phyloP scores from a whole-genome alignment of 1,140 invertebrate genomes.

The Elysia chlorotica region DNA sequence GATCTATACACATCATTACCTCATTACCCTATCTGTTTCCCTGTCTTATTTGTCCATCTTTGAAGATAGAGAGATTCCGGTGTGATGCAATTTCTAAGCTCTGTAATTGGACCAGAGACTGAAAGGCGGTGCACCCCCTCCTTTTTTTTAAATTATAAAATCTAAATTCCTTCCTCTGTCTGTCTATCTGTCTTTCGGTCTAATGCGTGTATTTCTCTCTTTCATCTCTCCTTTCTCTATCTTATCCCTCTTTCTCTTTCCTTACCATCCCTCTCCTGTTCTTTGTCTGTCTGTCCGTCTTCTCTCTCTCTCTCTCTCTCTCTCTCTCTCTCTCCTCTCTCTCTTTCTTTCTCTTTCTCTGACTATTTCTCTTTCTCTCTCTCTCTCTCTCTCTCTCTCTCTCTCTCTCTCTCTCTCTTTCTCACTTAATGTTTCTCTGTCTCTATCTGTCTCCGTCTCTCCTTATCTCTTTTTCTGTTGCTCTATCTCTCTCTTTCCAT shows the following conservation, averaged over 20 bases:
- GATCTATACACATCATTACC: too few relatives aligned
- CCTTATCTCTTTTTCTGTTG: slow-evolving; percentile 2
- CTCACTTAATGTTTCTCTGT: background rate
- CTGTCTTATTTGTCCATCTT: too few relatives aligned
- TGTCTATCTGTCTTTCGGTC: too few relatives aligned
- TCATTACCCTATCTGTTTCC: too few relatives aligned
- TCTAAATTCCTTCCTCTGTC: too few relatives aligned
- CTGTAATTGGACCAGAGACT: too few relatives aligned
- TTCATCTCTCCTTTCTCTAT: too few relatives aligned
- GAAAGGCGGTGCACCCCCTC: background rate
- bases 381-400: slow-evolving; percentile 10
- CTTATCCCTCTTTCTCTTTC: slow-evolving; percentile 3
- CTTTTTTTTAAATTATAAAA: slow-evolving; percentile 5
- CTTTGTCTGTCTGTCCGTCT: background rate
- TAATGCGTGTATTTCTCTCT: too few relatives aligned
- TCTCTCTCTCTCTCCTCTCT: slow-evolving; percentile 4
- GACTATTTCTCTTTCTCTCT: background rate
- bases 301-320: slow-evolving; percentile 4
- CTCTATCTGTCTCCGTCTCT: slow-evolving; percentile 7
- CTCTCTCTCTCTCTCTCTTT: background rate
- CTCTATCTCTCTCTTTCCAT: slow-evolving; percentile 4
- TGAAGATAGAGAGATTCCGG: too few relatives aligned
- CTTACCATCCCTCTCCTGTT: background rate
- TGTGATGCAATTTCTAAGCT: too few relatives aligned
- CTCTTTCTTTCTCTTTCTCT: slow-evolving; percentile 2